Evolutionary conservation across 2,797 vertebrate genomes (phyloP), one percentile per base, ranked within the genome.

Genomic region (Remorina albescens): DNA sequence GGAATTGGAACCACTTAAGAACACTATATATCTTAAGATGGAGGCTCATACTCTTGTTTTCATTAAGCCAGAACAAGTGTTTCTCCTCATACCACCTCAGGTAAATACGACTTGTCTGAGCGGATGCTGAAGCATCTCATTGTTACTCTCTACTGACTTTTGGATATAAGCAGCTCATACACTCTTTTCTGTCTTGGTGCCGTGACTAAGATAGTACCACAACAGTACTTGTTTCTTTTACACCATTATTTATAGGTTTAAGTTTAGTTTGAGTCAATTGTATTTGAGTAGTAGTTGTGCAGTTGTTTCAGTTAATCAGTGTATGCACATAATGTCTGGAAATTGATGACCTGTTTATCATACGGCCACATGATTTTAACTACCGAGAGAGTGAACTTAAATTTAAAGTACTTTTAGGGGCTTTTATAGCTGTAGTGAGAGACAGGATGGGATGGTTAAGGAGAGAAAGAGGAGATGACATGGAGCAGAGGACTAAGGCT

Each of bases 1-100:
- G 78, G 71, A n/a, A n/a, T n/a, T n/a, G 62, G 56, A 62, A 19
- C 51, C 51, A 57, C 47, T 57, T 72, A 16, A 36, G 47, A 49
- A 74, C 58, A 44, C 34, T 39, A 44, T 44, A 39, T 41, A 72
- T 47, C 1, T 39, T 34, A 58, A 19, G 34, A 55, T 49, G 18
- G 53, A 34, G 49, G 51, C 30, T 28, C 25, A 23, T 41, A 42
- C 68, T 1, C 23, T 37, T 39, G 46, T 65, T 53, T 49, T 61
- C 26, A 47, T 42, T 23, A 28, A 59, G 54, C 25, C 42, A 41
- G 10, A 42, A 23, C 1, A 16, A 41, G 32, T 23, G n/a, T 59
- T 61, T 54, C 11, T 51, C 34, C 21, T 67, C n/a, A 13, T 56
- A 46, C 21, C 23, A 66, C 60, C 58, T 62, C 19, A 30, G 62